Evolutionary conservation across 1,140 invertebrate genomes (phyloP).

Genomic region (Microplitis mediator): DNA sequence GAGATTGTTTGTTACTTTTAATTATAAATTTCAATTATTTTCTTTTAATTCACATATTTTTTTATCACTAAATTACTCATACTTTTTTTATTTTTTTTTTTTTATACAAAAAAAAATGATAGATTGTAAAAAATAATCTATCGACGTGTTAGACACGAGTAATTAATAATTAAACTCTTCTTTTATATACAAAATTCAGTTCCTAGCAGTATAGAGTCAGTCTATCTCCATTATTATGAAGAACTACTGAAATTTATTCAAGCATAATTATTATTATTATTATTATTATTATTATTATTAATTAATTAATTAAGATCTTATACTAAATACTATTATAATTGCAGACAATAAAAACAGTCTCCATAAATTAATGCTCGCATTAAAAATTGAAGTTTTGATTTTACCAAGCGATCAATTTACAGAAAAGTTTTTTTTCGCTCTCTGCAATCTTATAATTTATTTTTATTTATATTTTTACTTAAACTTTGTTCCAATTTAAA

Average conservation of each 20-base stretch:
- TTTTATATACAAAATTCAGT: background rate
- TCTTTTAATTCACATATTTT: background rate
- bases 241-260: background rate
- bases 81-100: background rate
- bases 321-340: background rate
- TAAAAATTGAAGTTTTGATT: no score
- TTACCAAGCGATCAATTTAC: no score
- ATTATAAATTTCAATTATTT: background rate
- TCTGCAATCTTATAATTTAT: no score
- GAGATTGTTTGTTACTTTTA: no score
- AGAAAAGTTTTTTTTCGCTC: no score
- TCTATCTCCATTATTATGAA: background rate
- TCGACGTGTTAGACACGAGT: background rate
- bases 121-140: background rate
- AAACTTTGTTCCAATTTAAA: background rate
- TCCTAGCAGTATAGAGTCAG: background rate
- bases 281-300: background rate
- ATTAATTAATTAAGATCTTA: background rate
- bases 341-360: no score
- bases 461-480: background rate
- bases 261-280: no score
- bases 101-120: background rate
- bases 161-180: background rate
- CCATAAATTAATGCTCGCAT: no score
- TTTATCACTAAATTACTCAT: background rate